A percentile compares a stretch with the other conserved stretches of the same genome.
phyloP scores from a whole-genome alignment of 2,113 vertebrate genomes.

The Vicugna pacos region DNA sequence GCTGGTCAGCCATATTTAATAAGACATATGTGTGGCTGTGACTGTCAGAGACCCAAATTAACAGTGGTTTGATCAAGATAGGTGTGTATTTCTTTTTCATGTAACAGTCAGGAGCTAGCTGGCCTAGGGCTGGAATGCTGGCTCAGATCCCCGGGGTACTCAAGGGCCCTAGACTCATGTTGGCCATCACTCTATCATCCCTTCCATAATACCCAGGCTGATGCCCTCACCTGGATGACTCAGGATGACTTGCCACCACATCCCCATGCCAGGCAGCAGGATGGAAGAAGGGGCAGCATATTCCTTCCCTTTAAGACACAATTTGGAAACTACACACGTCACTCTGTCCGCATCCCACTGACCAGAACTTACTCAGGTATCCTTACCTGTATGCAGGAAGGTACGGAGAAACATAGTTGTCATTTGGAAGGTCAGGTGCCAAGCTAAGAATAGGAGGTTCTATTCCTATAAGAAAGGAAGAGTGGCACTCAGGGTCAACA shows the following conservation, averaged over 20 bases:
- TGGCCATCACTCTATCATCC: background rate
- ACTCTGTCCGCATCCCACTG: background rate
- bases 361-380: background rate
- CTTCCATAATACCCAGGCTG: background rate
- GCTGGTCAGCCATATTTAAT: background rate
- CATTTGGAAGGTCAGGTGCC: background rate
- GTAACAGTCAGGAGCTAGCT: background rate
- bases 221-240: background rate
- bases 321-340: background rate
- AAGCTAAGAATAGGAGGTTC: background rate
- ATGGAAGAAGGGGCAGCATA: background rate
- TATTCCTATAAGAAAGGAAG: background rate
- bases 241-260: background rate
- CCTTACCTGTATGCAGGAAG: background rate
- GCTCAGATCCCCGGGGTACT: background rate
- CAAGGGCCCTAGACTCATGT: background rate
- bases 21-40: background rate
- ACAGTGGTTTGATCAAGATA: background rate
- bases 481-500: background rate
- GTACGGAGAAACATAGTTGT: background rate
- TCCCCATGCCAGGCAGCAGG: background rate
- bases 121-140: background rate
- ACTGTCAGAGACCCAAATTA: background rate
- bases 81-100: background rate
- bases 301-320: background rate